phyloP scores from a whole-genome alignment of 64 coral and sea anemone species.

The Pachyseris speciosa region DNA sequence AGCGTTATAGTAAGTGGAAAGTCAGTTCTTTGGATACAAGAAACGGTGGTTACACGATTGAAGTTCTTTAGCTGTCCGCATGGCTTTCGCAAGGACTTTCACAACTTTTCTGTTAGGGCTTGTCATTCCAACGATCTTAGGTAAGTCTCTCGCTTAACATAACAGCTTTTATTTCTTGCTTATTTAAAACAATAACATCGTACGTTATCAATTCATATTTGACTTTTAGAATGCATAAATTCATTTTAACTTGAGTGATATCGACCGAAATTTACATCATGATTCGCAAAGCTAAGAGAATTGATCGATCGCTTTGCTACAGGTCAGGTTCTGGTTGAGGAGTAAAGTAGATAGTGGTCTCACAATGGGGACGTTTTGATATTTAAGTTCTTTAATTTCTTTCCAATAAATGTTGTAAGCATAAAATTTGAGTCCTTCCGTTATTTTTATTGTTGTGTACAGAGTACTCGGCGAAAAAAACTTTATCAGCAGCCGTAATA shows the following conservation, averaged over 20 bases:
- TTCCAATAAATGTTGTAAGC: too few relatives aligned
- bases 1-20: not conserved
- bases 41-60: not conserved
- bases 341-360: too few relatives aligned
- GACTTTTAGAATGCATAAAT: not conserved
- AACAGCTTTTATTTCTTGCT: too few relatives aligned
- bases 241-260: not conserved
- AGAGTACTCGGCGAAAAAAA: too few relatives aligned
- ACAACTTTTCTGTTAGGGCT: not conserved
- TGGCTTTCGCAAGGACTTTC: not conserved
- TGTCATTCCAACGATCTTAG: not conserved
- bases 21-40: not conserved
- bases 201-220: not conserved
- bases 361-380: too few relatives aligned
- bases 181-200: conserved; percentile 1
- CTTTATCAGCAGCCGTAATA: too few relatives aligned
- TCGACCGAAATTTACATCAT: not conserved
- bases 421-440: too few relatives aligned
- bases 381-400: too few relatives aligned
- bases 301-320: too few relatives aligned
- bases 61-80: not conserved
- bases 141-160: not conserved
- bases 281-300: too few relatives aligned
- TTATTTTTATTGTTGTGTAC: too few relatives aligned
- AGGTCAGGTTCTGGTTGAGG: too few relatives aligned